A percentile compares a stretch with the other conserved stretches of the same genome.
Conservation (phyloP, 2,888 invertebrate genomes). For the Bombylius major region DNA sequence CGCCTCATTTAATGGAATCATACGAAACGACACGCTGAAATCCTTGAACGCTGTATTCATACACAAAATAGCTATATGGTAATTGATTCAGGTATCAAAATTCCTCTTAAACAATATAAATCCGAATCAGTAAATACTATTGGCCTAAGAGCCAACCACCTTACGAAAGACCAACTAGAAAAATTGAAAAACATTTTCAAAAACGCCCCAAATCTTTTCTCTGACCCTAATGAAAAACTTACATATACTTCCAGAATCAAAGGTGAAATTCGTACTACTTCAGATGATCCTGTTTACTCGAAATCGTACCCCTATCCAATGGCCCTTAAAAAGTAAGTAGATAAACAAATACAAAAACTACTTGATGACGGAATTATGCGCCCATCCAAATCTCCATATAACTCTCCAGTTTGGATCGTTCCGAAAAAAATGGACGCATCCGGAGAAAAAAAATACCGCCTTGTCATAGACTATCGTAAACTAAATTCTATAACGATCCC, state of each 20-base stretch:
- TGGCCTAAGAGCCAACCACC: neutral
- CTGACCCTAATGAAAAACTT: neutral
- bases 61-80: conserved; percentile 6
- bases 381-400: conserved; percentile 12
- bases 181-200: neutral
- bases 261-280: neutral
- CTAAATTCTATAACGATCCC: too few species aligned
- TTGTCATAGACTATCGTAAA: conserved; percentile 7
- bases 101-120: conserved; percentile 2
- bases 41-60: conserved; percentile 4
- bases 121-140: conserved; percentile 3
- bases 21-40: conserved; percentile 10
- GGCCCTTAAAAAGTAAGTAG: neutral
- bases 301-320: neutral
- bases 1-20: conserved; percentile 6
- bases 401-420: conserved; percentile 10
- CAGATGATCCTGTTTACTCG: neutral
- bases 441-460: too few species aligned
- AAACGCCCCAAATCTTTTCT: neutral
- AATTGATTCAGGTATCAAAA: neutral
- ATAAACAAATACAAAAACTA: neutral
- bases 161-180: neutral
- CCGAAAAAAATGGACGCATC: too few species aligned
- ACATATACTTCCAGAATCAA: neutral
- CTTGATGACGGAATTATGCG: conserved; percentile 6